These are phyloP conservation scores for Neosalanx taihuensis DNA, from an alignment of 2,797 vertebrate species.

Conservation along the genomic window DNA sequence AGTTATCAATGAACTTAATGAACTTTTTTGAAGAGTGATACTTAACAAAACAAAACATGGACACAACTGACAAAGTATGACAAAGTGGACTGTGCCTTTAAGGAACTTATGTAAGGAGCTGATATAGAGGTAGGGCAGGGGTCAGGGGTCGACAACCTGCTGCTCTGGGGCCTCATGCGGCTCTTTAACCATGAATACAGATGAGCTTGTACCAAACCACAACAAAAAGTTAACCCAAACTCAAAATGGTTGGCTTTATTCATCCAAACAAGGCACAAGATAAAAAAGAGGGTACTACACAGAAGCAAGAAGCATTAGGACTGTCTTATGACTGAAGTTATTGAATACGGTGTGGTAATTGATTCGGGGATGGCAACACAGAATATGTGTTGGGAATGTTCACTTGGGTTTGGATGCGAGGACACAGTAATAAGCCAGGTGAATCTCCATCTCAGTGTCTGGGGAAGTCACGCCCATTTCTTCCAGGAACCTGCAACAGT, in stretches of 20 bases:
- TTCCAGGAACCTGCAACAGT: slow-evolving; percentile 63
- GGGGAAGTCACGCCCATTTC: slow-evolving; percentile 65
- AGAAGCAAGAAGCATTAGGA: too few species aligned
- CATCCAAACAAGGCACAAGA: neutral
- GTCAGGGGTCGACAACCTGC: neutral
- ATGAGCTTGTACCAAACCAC: neutral
- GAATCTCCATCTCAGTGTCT: slow-evolving; percentile 55
- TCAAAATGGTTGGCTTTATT: neutral
- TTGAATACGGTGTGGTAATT: neutral
- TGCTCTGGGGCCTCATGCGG: too few species aligned
- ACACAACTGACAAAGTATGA: neutral
- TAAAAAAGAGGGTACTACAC: neutral
- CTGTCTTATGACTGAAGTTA: too few species aligned
- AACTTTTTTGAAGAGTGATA: too few species aligned
- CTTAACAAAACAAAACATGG: too few species aligned
- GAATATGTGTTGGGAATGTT: neutral
- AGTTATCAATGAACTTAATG: too few species aligned
- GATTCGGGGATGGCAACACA: neutral
- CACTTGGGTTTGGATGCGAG: slow-evolving; percentile 63
- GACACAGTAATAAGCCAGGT: slow-evolving; percentile 62
- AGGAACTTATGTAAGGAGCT: neutral
- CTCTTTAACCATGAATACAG: neutral
- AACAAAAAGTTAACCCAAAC: neutral
- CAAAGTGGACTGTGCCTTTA: neutral
- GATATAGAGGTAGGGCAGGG: neutral